Base-by-base conservation (phyloP, 2,113 vertebrate species). In the Lota lota region DNA sequence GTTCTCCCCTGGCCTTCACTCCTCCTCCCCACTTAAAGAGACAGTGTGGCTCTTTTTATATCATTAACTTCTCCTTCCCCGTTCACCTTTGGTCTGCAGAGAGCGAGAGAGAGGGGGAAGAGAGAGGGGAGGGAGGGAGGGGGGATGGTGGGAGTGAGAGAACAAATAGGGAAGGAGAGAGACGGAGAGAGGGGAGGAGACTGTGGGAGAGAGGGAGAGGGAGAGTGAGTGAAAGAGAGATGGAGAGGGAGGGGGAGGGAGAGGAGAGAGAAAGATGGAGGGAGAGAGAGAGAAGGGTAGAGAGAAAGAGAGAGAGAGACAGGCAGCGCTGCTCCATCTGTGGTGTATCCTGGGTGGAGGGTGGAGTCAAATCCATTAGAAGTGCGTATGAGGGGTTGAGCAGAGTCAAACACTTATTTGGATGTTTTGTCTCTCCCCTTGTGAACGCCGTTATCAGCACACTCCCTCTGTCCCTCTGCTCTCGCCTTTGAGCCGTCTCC, bases 361-460 rank as follows among this genome's bases (percentile, higher is more conserved):
- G 78, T 77, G 77, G 78, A 79, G 80, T 67, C 63, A 78, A 74
- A 80, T 85, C 68, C 80, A 82, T 85, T 87, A 82, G 82, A 78
- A 79, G 71, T 64, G 76, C 83, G 80, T 79, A 64, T 70, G 66
- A 82, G 77, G 80, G 85, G 77, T 75, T 85, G 77, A 86, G 73
- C 76, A 58, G 80, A 90, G 89, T 91, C 84, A 89, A 88, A 88
- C 86, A 89, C 82, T 86, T 85, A 78, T 78, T 76, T 61, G 69
- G 79, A 85, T 83, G 77, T 87, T 88, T 89, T 85, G 74, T 84
- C 80, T 72, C 78, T 79, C 80, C 79, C 74, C 71, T 80, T 83
- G 80, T 74, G 79, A 73, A 77, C 47, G 21, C 81, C 80, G 10
- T 75, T 75, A 76, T 72, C 77, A 76, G 72, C 74, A 8, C 20